Evolutionary conservation across 2,113 vertebrate species (phyloP).

Genomic region (Panurus biarmicus): DNA sequence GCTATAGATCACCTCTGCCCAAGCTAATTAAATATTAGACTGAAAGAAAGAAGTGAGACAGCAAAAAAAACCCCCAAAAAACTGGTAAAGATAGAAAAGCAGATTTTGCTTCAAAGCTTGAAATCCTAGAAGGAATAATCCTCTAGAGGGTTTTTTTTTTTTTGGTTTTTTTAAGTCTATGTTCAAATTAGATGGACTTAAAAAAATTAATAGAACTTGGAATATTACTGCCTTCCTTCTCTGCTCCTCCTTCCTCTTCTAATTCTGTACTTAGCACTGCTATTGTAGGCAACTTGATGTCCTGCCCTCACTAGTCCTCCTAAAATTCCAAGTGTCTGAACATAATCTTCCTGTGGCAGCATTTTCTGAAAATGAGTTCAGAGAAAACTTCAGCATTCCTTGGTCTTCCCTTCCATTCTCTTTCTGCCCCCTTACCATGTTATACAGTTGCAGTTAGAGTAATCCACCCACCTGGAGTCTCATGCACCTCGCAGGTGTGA

Average conservation of each 20-base stretch:
- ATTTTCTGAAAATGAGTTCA: not conserved
- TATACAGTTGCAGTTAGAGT: not conserved
- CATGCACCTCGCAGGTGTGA: not conserved
- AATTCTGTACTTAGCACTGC: not conserved
- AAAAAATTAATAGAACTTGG: not conserved
- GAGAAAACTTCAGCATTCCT: not conserved
- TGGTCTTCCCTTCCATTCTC: not conserved
- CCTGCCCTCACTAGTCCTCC: not conserved
- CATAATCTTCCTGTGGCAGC: not conserved
- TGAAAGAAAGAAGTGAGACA: not conserved
- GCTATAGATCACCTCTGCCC: not conserved
- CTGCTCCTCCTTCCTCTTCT: not conserved
- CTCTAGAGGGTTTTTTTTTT: not conserved
- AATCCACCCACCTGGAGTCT: not conserved
- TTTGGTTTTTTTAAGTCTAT: not conserved
- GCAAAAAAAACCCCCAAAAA: not conserved
- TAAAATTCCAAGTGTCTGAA: not conserved
- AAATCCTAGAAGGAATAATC: not conserved
- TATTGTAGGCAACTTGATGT: not conserved
- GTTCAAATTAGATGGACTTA: not conserved
- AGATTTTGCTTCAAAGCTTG: not conserved
- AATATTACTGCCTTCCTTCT: not conserved
- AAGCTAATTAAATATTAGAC: not conserved
- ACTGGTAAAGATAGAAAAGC: not conserved
- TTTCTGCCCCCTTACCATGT: not conserved